Evolutionary conservation across 2,888 invertebrate species (phyloP).

Genomic region (Clanis bilineata): DNA sequence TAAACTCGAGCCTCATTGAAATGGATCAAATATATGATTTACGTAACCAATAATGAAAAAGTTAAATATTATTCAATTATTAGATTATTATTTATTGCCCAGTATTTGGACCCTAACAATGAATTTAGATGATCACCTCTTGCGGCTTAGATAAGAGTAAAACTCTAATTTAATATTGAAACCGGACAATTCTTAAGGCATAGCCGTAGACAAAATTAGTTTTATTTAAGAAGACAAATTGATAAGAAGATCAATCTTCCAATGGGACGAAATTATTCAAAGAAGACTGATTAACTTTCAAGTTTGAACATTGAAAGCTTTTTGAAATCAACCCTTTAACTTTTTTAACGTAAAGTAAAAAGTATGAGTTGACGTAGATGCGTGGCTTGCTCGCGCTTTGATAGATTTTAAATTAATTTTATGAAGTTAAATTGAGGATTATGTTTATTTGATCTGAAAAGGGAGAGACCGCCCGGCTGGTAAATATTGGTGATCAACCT

Average conservation of each 20-base stretch:
- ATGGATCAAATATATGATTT: too few species aligned
- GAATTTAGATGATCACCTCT: too few species aligned
- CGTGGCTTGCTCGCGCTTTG: constrained; percentile 64
- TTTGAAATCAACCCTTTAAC: constrained; percentile 61
- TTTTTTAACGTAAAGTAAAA: constrained; percentile 59
- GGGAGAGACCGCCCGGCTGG: constrained; percentile 29
- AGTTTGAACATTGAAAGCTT: constrained; percentile 45
- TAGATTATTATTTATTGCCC: too few species aligned
- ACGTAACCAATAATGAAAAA: too few species aligned
- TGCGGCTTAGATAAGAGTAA: too few species aligned
- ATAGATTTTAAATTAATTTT: constrained; percentile 79
- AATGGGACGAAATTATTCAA: constrained; percentile 15
- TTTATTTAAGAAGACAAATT: not conserved
- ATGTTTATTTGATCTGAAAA: constrained; percentile 65
- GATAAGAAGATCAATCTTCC: not conserved
- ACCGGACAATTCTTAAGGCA: not conserved
- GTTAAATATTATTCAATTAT: too few species aligned
- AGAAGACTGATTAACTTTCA: constrained; percentile 53
- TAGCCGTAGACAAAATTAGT: not conserved
- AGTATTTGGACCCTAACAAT: too few species aligned
- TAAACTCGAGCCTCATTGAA: too few species aligned
- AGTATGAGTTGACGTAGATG: constrained; percentile 50
- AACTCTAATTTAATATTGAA: too few species aligned
- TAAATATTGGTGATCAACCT: constrained; percentile 27
- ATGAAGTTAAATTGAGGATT: constrained; percentile 80